Percentiles rank a stretch among this genome's conserved stretches.
Conservation (phyloP, 2,113 vertebrate species). For the Coreoperca whiteheadi region DNA sequence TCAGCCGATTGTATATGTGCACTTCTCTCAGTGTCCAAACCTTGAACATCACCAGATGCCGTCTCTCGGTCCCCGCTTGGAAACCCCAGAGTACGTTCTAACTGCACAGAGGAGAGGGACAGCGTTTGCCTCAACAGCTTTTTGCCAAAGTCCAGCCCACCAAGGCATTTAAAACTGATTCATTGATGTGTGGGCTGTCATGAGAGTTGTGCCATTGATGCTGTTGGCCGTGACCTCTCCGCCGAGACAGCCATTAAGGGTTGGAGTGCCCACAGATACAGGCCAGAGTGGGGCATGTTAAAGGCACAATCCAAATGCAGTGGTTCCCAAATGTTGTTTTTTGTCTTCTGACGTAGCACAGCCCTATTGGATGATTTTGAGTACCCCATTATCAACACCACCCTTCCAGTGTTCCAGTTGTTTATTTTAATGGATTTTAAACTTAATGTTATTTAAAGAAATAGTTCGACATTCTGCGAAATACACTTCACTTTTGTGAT, state of each 20-base stretch:
- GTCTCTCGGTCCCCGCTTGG: slow-evolving; percentile 68
- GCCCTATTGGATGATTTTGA: neutral
- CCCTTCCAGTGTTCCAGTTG: neutral
- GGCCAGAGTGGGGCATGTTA: slow-evolving; percentile 50
- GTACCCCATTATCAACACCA: slow-evolving; percentile 9
- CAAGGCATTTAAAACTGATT: slow-evolving; percentile 82
- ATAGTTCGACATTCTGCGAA: neutral
- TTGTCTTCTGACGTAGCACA: neutral
- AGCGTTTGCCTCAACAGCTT: slow-evolving; percentile 45
- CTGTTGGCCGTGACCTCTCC: slow-evolving; percentile 76
- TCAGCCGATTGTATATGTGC: slow-evolving; percentile 84
- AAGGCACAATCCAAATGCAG: slow-evolving; percentile 8
- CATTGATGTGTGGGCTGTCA: slow-evolving; percentile 78
- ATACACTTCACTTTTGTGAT: neutral
- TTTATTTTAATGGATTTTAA: slow-evolving; percentile 4
- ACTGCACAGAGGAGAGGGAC: slow-evolving; percentile 81
- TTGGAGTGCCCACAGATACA: slow-evolving; percentile 74
- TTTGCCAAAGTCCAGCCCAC: slow-evolving; percentile 81
- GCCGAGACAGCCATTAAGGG: slow-evolving; percentile 77
- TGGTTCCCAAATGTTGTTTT: neutral
- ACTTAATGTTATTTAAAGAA: neutral
- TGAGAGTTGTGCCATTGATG: slow-evolving; percentile 74
- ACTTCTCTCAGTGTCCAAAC: slow-evolving; percentile 82
- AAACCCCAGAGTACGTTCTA: slow-evolving; percentile 74
- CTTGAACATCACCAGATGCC: slow-evolving; percentile 81